Evolutionary conservation across 2,797 vertebrate species (phyloP).

Genomic region (Eulemur coronatus): DNA sequence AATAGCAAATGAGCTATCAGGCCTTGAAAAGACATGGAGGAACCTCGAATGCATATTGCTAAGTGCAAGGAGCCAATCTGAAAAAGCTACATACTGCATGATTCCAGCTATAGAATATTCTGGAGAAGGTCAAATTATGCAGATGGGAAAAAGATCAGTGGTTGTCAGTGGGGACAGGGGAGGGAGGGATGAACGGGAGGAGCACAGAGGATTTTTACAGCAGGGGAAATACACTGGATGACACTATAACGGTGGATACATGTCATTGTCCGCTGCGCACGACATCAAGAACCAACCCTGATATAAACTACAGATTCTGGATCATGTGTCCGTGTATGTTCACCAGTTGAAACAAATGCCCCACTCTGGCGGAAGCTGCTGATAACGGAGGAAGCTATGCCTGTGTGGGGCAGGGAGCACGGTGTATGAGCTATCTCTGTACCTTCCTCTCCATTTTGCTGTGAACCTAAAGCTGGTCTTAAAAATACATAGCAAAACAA

Average conservation of each 20-base stretch:
- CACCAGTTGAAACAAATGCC: background rate
- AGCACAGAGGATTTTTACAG: background rate
- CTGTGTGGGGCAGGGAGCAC: too few species aligned
- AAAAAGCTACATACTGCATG: background rate
- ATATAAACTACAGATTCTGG: background rate
- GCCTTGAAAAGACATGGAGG: background rate
- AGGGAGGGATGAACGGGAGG: background rate
- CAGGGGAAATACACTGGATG: background rate
- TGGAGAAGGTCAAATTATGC: background rate
- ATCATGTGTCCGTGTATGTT: too few species aligned
- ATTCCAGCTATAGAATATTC: background rate
- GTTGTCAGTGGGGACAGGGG: background rate
- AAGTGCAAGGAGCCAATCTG: background rate
- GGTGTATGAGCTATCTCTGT: rapidly evolving
- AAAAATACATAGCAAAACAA: too few species aligned
- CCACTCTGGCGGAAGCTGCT: background rate
- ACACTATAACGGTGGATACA: too few species aligned
- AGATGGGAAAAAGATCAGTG: background rate
- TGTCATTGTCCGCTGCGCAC: background rate
- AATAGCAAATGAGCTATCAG: background rate
- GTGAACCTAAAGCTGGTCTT: background rate
- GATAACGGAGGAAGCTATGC: too few species aligned
- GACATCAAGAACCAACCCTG: background rate
- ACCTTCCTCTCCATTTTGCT: background rate
- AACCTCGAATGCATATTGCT: background rate